Evolutionary conservation across 2,113 vertebrate genomes (phyloP), one percentile per base, ranked within the genome.

Genomic region (Podarcis cretensis): DNA sequence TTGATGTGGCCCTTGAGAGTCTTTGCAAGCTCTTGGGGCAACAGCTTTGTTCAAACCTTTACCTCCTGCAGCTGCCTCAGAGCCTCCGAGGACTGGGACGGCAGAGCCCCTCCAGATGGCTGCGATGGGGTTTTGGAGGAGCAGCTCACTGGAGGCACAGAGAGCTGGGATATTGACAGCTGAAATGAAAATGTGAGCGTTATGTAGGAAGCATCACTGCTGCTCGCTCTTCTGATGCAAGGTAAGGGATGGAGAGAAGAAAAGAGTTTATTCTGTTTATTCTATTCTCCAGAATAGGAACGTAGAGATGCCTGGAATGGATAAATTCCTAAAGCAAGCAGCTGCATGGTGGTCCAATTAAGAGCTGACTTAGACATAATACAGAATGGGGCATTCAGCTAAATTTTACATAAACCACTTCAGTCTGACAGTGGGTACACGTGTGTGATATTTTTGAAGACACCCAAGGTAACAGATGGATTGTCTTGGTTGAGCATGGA

Each of bases 121-220:
- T 90, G 96, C 89, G 92, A 95, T 3, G 91, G 84, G 37, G 91
- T 91, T 92, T 63, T 96, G 1, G 86, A 93, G 13, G 92, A 91
- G 92, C 89, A 94, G 94, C 91, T 94, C 76, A 85, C 96, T 2
- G 97, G 96, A 2, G 97, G 94, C 66, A 95, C 96, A 2, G 90
- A 97, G 74, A 99, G 97, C 97, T 99, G 98, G 88, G 98, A 99
- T 27, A 98, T 95, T 0, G 98, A 98, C 80, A 99, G 94, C 99
- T 99, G 97, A 27, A 21, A 92, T 89, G 83, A 81, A 81, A 88
- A 0, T 6, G 94, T 77, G 14, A 91, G 86, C 0, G 0, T 90
- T 86, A 94, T 76, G 75, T 3, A 0, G 0, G 2, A 20, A 21
- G 40, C 1, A n/a, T 57, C n/a, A 43, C 35, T 40, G 43, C 43